Base-by-base conservation (phyloP, 2,888 invertebrate species). In the Stenodema calcarata region DNA sequence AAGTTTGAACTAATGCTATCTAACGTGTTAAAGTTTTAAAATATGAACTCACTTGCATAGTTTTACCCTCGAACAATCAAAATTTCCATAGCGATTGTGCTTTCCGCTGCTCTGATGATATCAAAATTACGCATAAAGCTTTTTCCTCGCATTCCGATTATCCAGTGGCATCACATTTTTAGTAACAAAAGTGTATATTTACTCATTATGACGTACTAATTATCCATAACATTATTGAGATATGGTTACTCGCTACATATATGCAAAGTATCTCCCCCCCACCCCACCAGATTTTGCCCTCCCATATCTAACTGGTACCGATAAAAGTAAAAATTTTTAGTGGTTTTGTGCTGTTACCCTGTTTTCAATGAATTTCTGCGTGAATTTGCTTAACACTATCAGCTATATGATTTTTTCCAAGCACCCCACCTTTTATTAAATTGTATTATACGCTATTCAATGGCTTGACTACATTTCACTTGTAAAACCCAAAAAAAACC, bases 1-100 rank as follows among this genome's bases (percentile, higher is more conserved):
- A 47, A 80, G 23, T 50, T 50, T 50, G 50, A 27, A 80, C 80
- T 80, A 80, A 80, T 54, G 80, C 80, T 80, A 35, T 18, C 62
- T 62, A 62, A 62, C 62, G 78, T 78, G 75, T 78, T 78, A 62
- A 42, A 42, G 23, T 62, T 18, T 23, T 62, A 27, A 62, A 62
- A 18, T 23, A 18, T 62, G 23, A 11, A 62, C 62, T 62, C 62
- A 62, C 62, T 62, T 23, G 18, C 47, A 62, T 54, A 62, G 18
- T 18, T 62, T 18, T 62, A 62, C 62, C 18, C 23, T 23, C 12
- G 27, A 62, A 62, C n/a, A 9, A n/a, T n/a, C n/a, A n/a, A n/a
- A 62, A 11, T 23, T 2, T 62, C 11, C 4, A 23, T 27, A 9
- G 23, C 11, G 9, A 23, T 62, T 62, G 23, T 18, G 3, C 62